Conservation (phyloP, 2,113 vertebrate genomes). For the Coptodon rendalli region DNA sequence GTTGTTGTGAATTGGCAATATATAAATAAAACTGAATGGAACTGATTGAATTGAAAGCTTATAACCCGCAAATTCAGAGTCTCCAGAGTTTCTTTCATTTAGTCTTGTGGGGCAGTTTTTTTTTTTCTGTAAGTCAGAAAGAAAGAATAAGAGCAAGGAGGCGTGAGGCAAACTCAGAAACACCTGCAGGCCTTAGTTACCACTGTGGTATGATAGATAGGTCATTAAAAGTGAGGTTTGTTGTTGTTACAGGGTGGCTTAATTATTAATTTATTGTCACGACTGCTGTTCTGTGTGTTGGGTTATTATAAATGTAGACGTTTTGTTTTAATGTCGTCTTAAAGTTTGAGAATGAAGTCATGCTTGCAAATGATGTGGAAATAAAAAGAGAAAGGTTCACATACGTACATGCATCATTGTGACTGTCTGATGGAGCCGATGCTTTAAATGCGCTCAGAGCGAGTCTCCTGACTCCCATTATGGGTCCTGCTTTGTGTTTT, state of each 20-base stretch:
- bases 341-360: not conserved
- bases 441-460: slow-evolving; percentile 26
- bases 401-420: not conserved
- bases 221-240: not conserved
- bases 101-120: not conserved
- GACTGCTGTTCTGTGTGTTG: not conserved
- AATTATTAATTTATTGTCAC: not conserved
- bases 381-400: not conserved
- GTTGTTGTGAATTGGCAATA: not conserved
- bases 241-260: not conserved
- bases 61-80: not conserved
- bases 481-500: not conserved
- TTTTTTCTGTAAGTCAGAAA: not conserved
- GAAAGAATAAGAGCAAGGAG: not conserved
- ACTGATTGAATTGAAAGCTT: not conserved
- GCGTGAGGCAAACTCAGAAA: not conserved
- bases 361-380: not conserved
- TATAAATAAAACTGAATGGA: not conserved
- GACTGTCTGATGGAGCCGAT: slow-evolving; percentile 40
- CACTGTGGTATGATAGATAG: not conserved
- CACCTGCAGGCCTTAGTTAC: not conserved
- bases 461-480: slow-evolving; percentile 61
- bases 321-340: not conserved
- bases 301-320: not conserved
- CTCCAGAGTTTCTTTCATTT: not conserved